A percentile compares a stretch with the other conserved stretches of the same genome.
Conservation (phyloP, 1,140 invertebrate genomes). For the Zaprionus inermis region DNA sequence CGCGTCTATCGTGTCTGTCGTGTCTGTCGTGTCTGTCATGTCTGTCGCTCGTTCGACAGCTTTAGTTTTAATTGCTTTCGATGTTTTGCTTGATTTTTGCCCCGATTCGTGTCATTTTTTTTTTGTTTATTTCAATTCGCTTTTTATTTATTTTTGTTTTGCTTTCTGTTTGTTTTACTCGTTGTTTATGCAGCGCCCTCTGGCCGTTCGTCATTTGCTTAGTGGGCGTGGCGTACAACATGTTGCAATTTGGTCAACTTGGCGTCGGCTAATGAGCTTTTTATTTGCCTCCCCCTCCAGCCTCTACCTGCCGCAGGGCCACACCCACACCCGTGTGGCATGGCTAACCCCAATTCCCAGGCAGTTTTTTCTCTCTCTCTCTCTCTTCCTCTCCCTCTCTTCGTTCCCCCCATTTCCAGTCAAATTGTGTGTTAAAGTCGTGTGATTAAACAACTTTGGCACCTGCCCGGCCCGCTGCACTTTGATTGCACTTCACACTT, state of each 20-base stretch:
- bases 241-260: constrained; percentile 71
- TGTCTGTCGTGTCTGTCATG: constrained; percentile 9
- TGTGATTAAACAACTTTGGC: constrained; percentile 76
- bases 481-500: constrained; percentile 76
- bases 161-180: constrained; percentile 44
- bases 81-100: constrained; percentile 41
- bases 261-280: constrained; percentile 71
- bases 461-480: constrained; percentile 53
- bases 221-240: constrained; percentile 12
- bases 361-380: constrained; percentile 2
- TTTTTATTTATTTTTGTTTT: constrained; percentile 39
- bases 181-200: constrained; percentile 6
- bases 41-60: constrained; percentile 46
- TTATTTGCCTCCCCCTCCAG: constrained; percentile 51
- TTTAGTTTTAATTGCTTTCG: constrained; percentile 74
- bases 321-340: background rate
- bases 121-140: constrained; percentile 57
- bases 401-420: too few species aligned
- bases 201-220: background rate
- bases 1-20: constrained; percentile 9
- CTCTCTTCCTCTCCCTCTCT: constrained; percentile 16
- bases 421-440: constrained; percentile 71
- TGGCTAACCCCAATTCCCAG: constrained; percentile 43
- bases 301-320: background rate
- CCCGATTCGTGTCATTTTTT: constrained; percentile 8